Evolutionary conservation across 2,888 invertebrate species (phyloP).

Genomic region (Pseudococcus jackbeardsleyi): DNA sequence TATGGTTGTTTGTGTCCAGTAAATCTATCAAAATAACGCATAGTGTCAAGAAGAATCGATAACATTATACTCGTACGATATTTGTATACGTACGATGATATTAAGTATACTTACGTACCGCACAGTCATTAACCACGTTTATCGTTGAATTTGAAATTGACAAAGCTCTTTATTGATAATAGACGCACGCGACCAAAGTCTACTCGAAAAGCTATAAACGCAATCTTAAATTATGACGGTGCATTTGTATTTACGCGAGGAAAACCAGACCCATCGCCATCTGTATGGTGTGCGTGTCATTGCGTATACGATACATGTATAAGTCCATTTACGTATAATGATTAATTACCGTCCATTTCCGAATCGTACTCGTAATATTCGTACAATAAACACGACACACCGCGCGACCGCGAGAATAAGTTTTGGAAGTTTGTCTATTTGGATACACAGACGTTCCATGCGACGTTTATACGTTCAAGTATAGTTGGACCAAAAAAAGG

Average conservation of each 20-base stretch:
- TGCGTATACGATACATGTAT: not conserved
- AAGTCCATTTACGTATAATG: not conserved
- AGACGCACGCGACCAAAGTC: conserved; percentile 14
- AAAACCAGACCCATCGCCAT: not conserved
- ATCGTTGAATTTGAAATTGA: conserved; percentile 11
- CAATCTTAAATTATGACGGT: not conserved
- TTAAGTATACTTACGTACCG: not conserved
- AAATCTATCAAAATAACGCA: not conserved
- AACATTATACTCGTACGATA: not conserved
- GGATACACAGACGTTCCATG: no score
- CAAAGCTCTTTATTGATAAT: conserved; percentile 8
- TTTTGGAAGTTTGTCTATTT: conserved; percentile 1
- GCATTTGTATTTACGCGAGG: conserved; percentile 15
- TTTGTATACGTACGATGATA: not conserved
- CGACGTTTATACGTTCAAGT: not conserved
- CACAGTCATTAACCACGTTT: not conserved
- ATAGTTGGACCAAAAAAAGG: conserved; percentile 3
- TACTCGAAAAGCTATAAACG: not conserved
- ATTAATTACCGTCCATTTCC: conserved; percentile 20
- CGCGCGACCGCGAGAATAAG: not conserved
- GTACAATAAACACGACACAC: not conserved
- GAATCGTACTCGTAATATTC: not conserved
- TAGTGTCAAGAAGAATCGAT: not conserved
- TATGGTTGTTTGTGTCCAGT: no score
- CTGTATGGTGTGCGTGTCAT: not conserved